Evolutionary conservation across 2,797 vertebrate genomes (phyloP).

Genomic region (Dromococcyx pavoninus): DNA sequence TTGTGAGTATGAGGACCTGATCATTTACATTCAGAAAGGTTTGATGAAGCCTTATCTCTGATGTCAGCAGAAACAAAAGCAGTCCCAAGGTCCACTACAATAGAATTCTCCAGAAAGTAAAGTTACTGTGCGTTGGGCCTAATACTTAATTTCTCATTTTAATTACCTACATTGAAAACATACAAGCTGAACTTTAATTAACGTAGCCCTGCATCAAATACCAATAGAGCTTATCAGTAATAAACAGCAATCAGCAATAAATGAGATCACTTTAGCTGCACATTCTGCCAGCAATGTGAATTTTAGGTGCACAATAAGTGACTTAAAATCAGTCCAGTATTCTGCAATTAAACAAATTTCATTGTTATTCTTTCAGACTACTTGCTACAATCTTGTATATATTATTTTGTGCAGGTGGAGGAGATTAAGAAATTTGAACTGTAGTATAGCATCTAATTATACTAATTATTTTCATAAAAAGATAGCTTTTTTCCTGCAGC

Average conservation of each 20-base stretch:
- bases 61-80: neutral
- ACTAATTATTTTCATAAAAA: neutral
- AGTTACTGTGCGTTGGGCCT: neutral
- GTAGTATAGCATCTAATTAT: neutral
- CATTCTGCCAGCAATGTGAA: neutral
- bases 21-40: neutral
- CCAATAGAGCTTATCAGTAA: conserved; percentile 9
- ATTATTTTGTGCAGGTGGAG: neutral
- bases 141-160: neutral
- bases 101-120: neutral
- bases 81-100: neutral
- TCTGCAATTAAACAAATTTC: neutral
- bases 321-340: neutral
- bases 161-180: conserved; percentile 23
- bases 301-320: neutral
- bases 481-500: fast-evolving
- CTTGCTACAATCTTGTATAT: neutral
- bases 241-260: conserved; percentile 4
- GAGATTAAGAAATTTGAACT: neutral
- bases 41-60: neutral
- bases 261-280: neutral
- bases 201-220: conserved; percentile 31
- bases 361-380: neutral
- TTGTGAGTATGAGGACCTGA: neutral
- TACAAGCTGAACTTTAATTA: conserved; percentile 13